Base-by-base conservation (phyloP, 2,888 invertebrate genomes). In the Xestia xanthographa region DNA sequence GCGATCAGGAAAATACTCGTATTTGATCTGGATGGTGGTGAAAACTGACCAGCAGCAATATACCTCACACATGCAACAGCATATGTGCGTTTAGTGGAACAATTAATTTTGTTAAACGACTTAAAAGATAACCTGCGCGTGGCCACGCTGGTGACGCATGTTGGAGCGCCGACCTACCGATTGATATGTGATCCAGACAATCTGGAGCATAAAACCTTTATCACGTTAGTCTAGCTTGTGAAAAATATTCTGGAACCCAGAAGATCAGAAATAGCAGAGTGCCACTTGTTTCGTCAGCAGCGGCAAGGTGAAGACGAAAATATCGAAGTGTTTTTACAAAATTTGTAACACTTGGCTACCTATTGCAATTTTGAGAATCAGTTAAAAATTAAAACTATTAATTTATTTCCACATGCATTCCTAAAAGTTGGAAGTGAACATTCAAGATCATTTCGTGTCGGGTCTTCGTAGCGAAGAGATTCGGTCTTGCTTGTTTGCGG, bases 161-260 rank as follows among this genome's bases (percentile, higher is more conserved):
- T 87, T 0, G 81, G 85, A 45, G 74, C 81, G 71, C 50, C 60
- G 53, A 66, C 66, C n/a, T 75, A 75, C 75, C 65, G 66, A 12
- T 65, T 84, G 26, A 86, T 86, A 83, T 88, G 86, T 66, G 88
- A 89, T 68, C 90, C 88, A 8, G 65, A 78, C 3, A 48, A 72
- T 22, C 86, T 87, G 5, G 87, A 89, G 72, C 76, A 70, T 26
- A 68, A 71, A 79, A 63, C 66, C 8, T 79, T 75, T 43, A 84
- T 29, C 2, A 63, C 78, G 12, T 66, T 88, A 26, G 87, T 87
- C 62, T n/a, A n/a, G n/a, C n/a, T n/a, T n/a, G n/a, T n/a, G n/a
- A n/a, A n/a, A n/a, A 77, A 82, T 5, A 85, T 87, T 48, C 63
- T 87, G 26, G 83, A 87, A 70, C 87, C 85, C 11, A 67, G 81